These are phyloP conservation scores for Falco naumanni DNA, from an alignment of 2,797 vertebrate genomes.

Conservation along the genomic window DNA sequence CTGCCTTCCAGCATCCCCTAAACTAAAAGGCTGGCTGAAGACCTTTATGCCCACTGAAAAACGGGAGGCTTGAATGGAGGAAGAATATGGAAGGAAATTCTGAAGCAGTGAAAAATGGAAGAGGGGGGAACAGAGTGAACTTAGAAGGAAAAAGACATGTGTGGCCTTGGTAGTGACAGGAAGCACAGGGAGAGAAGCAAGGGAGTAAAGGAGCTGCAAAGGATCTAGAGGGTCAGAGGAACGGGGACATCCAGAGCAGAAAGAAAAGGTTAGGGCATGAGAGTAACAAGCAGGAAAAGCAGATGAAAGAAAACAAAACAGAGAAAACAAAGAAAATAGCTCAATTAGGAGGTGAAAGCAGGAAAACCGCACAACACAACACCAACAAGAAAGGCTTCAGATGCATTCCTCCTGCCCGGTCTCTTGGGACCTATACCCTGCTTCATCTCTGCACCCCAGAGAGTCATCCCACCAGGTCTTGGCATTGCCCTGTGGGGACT, in stretches of 20 bases:
- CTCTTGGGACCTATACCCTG: not conserved
- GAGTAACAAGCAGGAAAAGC: not conserved
- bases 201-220: not conserved
- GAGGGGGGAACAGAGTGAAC: not conserved
- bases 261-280: not conserved
- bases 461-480: not conserved
- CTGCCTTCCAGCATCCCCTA: not conserved
- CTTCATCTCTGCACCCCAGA: not conserved
- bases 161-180: not conserved
- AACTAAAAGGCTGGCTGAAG: not conserved
- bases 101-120: not conserved
- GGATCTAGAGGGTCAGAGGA: not conserved
- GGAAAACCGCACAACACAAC: not conserved
- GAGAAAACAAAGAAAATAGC: not conserved
- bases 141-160: not conserved
- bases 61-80: not conserved
- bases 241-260: not conserved
- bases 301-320: slow-evolving; percentile 23
- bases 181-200: not conserved
- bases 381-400: not conserved
- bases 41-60: not conserved
- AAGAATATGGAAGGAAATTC: not conserved
- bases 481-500: not conserved
- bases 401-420: not conserved
- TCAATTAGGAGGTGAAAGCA: not conserved